Evolutionary conservation across 1,140 invertebrate species (phyloP).

Genomic region (Drosophila bipectinata): DNA sequence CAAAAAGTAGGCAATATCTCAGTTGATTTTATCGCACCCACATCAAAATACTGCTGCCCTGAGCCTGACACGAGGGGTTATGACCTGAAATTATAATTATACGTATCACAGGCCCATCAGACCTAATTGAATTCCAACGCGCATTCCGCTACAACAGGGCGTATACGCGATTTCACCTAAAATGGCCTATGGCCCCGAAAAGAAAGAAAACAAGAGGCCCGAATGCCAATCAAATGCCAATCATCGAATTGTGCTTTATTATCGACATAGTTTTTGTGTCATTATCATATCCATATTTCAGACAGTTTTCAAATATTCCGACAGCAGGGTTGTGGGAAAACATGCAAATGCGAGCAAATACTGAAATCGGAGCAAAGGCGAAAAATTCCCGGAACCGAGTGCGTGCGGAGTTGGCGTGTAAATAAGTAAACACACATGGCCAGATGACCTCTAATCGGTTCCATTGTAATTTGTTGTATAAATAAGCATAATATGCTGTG

Average conservation of each 20-base stretch:
- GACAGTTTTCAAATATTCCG: slow-evolving; percentile 39
- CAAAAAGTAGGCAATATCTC: slow-evolving; percentile 3
- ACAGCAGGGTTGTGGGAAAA: slow-evolving; percentile 2
- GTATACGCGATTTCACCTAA: slow-evolving; percentile 57
- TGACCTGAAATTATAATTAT: slow-evolving; percentile 38
- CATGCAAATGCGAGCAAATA: slow-evolving; percentile 28
- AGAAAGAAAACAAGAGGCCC: not conserved
- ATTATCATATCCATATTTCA: slow-evolving; percentile 29
- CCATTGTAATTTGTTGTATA: slow-evolving; percentile 72
- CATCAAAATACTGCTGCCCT: slow-evolving; percentile 16
- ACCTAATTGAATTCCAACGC: slow-evolving; percentile 37
- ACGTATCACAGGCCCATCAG: slow-evolving; percentile 17
- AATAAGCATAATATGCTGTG: slow-evolving; percentile 63
- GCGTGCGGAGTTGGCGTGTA: slow-evolving; percentile 15
- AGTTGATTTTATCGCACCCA: slow-evolving; percentile 14
- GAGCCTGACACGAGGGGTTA: not conserved
- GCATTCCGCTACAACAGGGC: slow-evolving; percentile 34
- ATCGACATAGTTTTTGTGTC: slow-evolving; percentile 24
- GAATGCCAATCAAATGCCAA: slow-evolving; percentile 43
- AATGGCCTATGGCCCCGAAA: not conserved
- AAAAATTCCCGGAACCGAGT: not conserved
- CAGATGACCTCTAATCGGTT: slow-evolving; percentile 60
- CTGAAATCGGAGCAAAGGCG: slow-evolving; percentile 3
- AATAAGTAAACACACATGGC: slow-evolving; percentile 29
- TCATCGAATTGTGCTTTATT: slow-evolving; percentile 20